Conservation (phyloP, 2,113 vertebrate genomes). For the Microcebus lehilahytsara region DNA sequence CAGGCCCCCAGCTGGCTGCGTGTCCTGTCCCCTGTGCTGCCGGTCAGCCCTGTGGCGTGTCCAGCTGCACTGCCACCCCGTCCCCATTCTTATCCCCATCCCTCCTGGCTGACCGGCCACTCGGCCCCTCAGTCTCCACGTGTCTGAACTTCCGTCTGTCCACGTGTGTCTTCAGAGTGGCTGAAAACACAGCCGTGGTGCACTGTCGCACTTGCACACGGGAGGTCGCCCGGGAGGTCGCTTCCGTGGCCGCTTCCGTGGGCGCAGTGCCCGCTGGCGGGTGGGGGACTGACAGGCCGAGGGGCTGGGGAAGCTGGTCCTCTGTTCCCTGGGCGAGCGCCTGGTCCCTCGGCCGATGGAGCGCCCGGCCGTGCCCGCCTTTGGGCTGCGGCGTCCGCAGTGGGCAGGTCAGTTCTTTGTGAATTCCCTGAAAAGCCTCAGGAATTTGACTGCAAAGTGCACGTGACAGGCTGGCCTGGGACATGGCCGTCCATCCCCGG, state of each 20-base stretch:
- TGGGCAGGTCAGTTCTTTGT: background rate
- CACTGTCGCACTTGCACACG: fast-evolving
- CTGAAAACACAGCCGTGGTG: too few species aligned
- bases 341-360: background rate
- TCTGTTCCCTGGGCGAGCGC: background rate
- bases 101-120: background rate
- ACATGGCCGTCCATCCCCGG: background rate
- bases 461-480: background rate
- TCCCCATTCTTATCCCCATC: background rate
- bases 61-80: background rate
- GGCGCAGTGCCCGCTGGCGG: background rate
- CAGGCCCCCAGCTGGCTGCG: fast-evolving
- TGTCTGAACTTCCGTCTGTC: background rate
- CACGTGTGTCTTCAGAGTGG: too few species aligned
- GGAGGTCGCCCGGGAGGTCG: fast-evolving
- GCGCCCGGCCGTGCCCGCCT: background rate
- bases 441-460: background rate
- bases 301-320: fast-evolving
- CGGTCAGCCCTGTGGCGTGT: background rate
- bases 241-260: fast-evolving
- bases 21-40: background rate
- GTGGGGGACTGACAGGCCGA: fast-evolving
- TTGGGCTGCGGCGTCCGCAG: fast-evolving
- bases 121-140: background rate
- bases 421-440: background rate